Conservation (phyloP, 2,797 vertebrate genomes). For the Enteromius unitaeniatus region DNA sequence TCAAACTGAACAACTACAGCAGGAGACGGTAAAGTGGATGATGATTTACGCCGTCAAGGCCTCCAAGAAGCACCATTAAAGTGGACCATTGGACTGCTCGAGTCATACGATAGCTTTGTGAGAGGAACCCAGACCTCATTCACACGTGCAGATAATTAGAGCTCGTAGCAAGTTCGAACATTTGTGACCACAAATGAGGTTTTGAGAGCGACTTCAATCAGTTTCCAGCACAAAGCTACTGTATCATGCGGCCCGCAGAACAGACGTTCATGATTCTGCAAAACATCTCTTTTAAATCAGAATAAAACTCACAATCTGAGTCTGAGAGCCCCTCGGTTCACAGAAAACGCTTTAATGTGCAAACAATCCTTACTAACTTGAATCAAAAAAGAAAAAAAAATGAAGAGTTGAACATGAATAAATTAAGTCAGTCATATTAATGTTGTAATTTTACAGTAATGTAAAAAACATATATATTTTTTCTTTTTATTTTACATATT, state of each 20-base stretch:
- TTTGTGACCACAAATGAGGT: neutral
- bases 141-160: neutral
- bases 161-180: neutral
- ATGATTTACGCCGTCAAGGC: neutral
- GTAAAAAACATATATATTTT: too few relatives aligned
- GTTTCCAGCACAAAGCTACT: neutral
- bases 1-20: conserved; percentile 17
- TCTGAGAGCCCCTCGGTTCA: neutral
- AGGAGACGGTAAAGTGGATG: neutral
- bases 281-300: neutral
- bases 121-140: neutral
- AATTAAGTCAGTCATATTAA: too few relatives aligned
- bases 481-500: too few relatives aligned
- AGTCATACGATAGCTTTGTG: neutral
- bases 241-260: neutral
- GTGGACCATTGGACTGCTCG: neutral
- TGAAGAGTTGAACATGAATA: too few relatives aligned
- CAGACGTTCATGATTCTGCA: neutral
- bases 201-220: neutral
- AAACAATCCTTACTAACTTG: too few relatives aligned
- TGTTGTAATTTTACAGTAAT: too few relatives aligned
- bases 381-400: too few relatives aligned
- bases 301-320: neutral
- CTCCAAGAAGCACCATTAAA: neutral
- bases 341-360: neutral